These are phyloP conservation scores for Cacoxenus indagator DNA, from an alignment of 2,888 invertebrate genomes.

Conservation along the genomic window DNA sequence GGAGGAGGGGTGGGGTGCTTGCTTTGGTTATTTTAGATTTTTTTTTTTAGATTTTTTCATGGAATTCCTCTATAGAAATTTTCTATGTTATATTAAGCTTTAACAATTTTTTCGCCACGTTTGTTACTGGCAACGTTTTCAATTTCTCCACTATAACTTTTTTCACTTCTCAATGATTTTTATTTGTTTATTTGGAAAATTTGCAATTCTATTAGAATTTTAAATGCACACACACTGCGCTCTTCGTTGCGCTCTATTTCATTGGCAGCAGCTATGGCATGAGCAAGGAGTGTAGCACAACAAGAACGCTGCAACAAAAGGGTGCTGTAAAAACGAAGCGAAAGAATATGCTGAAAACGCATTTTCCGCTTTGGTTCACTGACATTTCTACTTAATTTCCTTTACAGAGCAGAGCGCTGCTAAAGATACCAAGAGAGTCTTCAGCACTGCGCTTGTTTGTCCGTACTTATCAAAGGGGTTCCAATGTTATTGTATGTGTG, in stretches of 20 bases:
- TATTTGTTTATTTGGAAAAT: conserved; percentile 15
- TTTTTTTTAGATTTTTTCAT: not conserved
- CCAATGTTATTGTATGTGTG: not conserved
- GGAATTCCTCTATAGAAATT: not conserved
- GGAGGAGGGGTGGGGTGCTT: no score
- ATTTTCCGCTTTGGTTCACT: conserved; percentile 27
- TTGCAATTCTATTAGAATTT: conserved; percentile 29
- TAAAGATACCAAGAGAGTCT: not conserved
- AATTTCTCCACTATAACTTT: conserved; percentile 20
- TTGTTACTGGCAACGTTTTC: conserved; percentile 16
- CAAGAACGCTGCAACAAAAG: not conserved
- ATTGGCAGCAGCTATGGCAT: not conserved
- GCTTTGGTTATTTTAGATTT: not conserved
- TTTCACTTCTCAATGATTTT: not conserved
- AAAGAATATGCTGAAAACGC: conserved; percentile 20
- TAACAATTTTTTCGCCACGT: not conserved
- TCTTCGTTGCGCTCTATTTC: not conserved
- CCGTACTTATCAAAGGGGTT: not conserved
- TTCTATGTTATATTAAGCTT: not conserved
- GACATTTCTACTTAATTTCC: conserved; percentile 27
- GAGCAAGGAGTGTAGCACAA: not conserved
- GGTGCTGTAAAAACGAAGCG: not conserved
- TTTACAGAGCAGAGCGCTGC: conserved; percentile 28
- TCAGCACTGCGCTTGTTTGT: not conserved
- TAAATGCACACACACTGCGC: conserved; percentile 21